Evolutionary conservation across 2,113 vertebrate species (phyloP).

Genomic region (Alaudala cheleensis): DNA sequence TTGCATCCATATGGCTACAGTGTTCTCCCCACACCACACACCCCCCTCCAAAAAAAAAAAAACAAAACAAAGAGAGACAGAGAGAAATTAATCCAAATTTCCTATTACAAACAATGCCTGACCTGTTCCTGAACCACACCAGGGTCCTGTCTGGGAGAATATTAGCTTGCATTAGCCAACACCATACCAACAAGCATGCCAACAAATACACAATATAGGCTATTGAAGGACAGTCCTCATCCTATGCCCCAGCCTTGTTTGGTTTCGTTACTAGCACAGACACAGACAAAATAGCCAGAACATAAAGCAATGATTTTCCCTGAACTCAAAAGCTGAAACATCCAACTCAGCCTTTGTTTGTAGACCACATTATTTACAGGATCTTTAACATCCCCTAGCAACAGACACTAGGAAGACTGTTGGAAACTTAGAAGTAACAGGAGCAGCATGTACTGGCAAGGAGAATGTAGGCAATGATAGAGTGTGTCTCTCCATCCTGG

Average conservation of each 20-base stretch:
- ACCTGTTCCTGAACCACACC: neutral
- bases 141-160: neutral
- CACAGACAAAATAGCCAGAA: neutral
- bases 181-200: neutral
- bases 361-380: neutral
- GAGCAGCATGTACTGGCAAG: rapidly evolving
- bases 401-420: neutral
- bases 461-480: neutral
- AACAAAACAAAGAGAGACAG: no score
- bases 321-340: constrained; percentile 7
- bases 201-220: neutral
- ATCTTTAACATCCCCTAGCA: neutral
- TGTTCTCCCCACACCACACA: neutral
- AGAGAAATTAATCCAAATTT: neutral
- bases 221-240: neutral
- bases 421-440: neutral
- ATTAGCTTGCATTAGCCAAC: neutral
- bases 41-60: neutral
- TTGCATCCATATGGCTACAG: neutral
- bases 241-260: neutral
- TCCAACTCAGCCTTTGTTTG: neutral
- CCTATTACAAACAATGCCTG: neutral
- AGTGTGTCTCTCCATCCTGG: rapidly evolving
- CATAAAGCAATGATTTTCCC: constrained; percentile 5
- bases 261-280: neutral